Percentiles rank a stretch among this genome's conserved stretches.
phyloP scores from a whole-genome alignment of 2,113 vertebrate genomes.

The Corythornis madagascariensis region DNA sequence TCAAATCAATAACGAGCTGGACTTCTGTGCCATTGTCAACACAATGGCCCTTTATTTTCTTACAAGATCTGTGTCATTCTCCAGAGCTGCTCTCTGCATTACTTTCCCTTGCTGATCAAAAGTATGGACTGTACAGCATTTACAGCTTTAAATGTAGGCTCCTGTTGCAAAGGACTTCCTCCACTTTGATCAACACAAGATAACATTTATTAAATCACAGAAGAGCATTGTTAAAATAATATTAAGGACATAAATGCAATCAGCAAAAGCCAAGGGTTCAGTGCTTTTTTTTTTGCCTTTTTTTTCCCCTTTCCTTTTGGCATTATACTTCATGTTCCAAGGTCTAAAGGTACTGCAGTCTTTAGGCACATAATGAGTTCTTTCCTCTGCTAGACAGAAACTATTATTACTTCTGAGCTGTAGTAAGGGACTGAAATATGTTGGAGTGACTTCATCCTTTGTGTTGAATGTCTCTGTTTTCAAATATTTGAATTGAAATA shows the following conservation, averaged over 20 bases:
- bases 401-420: neutral
- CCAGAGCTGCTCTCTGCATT: conserved; percentile 21
- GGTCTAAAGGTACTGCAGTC: neutral
- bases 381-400: neutral
- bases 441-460: neutral
- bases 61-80: conserved; percentile 12
- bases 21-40: conserved; percentile 21
- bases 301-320: neutral
- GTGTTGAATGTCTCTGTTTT: neutral
- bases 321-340: neutral
- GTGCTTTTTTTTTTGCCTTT: no score
- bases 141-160: neutral
- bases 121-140: neutral
- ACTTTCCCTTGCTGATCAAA: conserved; percentile 21
- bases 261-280: neutral
- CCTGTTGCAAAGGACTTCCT: neutral
- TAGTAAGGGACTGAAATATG: neutral
- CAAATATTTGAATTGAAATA: neutral
- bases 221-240: neutral
- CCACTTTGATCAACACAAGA: neutral
- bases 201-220: conserved; percentile 3
- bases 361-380: neutral
- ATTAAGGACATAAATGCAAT: neutral
- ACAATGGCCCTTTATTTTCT: conserved; percentile 49
- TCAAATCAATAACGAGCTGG: conserved; percentile 37